Base-by-base conservation (phyloP, 2,113 vertebrate genomes). In the Cottus gobio region DNA sequence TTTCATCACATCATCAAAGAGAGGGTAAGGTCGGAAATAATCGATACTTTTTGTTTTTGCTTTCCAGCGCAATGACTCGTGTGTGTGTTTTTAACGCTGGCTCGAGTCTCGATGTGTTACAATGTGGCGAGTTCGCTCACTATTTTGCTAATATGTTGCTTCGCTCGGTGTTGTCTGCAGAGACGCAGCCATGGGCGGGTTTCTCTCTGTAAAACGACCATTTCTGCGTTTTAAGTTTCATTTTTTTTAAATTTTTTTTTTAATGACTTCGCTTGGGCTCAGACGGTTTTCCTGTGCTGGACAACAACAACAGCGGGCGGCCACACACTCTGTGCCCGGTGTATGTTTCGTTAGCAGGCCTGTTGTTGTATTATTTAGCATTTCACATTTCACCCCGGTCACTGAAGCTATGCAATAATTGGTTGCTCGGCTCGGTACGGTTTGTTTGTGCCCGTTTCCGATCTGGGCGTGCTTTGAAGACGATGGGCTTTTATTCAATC, bases 11-110 rank as follows among this genome's bases (percentile, higher is more conserved):
- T 58, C 74, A 65, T 60, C 77, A 60, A 63, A 78, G 61, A 91
- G 85, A 89, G 87, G 91, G 93, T 93, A 89, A 93, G 93, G 2
- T 18, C 4, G 0, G 2, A 28, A 26, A 30, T 36, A 34, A 16
- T 18, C 7, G 7, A 2, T 24, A 15, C 6, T 0, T 7, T 24
- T 54, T 20, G 7, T 54, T 67, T 62, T 67, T 64, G 44, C 22
- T 3, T 56, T 28, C 75, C 7, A 18, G 39, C 39, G 5, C n/a
- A 63, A 54, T 30, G 44, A 24, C 6, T 6, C 44, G 3, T 82
- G 57, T 71, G 61, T 76, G n/a, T 31, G 18, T 69, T 37, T 56
- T 39, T 37, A 34, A 2, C 80, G 71, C 77, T 39, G 50, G 54
- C 64, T 22, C 46, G 48, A 3, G 39, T 76, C 34, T 75, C 50